Evolutionary conservation across 2,113 vertebrate species (phyloP), one percentile per base, ranked within the genome.

Genomic region (Merops nubicus): DNA sequence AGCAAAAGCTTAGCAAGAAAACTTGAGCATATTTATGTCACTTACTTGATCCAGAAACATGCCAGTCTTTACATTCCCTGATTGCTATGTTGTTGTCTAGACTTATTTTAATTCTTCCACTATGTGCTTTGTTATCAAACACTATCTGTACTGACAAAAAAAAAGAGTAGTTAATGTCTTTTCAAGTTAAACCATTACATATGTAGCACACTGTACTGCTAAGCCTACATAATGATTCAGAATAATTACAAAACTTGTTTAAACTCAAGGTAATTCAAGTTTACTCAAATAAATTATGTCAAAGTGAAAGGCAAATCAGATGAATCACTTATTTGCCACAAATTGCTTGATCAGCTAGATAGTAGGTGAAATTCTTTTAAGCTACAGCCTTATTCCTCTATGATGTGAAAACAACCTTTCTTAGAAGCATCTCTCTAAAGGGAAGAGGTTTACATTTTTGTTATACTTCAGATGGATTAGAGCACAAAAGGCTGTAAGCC

Each of bases 61-160:
- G 99, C 98, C 99, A 99, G 91, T 99, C 98, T 97, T 98, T 99
- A 97, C 99, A 99, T 91, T 99, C 99, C 77, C 97, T 98, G 85
- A 99, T 99, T 0, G 95, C 97, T 88, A 99, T 98, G 69, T 99
- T 97, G 22, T 98, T 99, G 84, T 98, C 97, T 59, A 99, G 97
- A 34, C 97, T 97, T 82, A 99, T 98, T 96, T 98, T 99, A 85
- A 99, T 99, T 97, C 97, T 98, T 93, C 99, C 99, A 82, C 99
- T 99, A 75, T 99, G 99, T 51, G 99, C 99, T 91, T 96, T 98
- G 90, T 99, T 99, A 96, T 99, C 98, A 95, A 99, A 99, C 34
- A 96, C 82, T 73, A 99, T 99, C 99, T 99, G 97, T 74, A 53
- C 70, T 60, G 84, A 90, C n/a, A 40, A 87, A 20, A 81, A 47